Conservation (phyloP, 2,113 vertebrate genomes). For the Thalassoma bifasciatum region DNA sequence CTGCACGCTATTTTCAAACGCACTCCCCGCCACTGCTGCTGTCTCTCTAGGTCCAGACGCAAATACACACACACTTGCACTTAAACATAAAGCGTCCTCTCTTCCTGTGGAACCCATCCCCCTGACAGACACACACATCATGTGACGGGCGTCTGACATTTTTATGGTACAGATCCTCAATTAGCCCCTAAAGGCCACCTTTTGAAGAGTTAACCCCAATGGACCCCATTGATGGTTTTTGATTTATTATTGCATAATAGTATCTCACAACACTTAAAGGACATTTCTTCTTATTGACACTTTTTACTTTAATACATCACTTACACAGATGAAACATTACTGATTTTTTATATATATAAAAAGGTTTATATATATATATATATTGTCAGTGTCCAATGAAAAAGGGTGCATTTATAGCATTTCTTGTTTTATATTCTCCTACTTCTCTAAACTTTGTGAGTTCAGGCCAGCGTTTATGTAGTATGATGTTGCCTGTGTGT, state of each 20-base stretch:
- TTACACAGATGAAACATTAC: no score
- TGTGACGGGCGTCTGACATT: conserved; percentile 42
- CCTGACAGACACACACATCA: conserved; percentile 9
- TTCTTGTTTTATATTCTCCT: no score
- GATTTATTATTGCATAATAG: conserved; percentile 16
- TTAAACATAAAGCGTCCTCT: not conserved
- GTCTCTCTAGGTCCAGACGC: conserved; percentile 3
- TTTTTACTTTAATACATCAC: no score
- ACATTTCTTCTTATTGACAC: no score
- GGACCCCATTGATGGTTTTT: conserved; percentile 3
- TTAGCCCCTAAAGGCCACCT: conserved; percentile 1
- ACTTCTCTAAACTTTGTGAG: no score
- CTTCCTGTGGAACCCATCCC: not conserved
- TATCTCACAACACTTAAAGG: not conserved
- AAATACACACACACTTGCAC: not conserved
- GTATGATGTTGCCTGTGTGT: no score
- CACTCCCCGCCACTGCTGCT: conserved; percentile 11
- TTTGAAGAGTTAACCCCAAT: not conserved
- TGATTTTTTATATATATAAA: no score
- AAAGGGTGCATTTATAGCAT: no score
- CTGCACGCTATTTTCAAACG: conserved; percentile 48
- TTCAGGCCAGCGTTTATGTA: no score
- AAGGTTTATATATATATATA: no score
- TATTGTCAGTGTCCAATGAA: no score
- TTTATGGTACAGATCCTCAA: conserved; percentile 36